Evolutionary conservation across 2,888 invertebrate genomes (phyloP).

Genomic region (Eupeodes luniger): DNA sequence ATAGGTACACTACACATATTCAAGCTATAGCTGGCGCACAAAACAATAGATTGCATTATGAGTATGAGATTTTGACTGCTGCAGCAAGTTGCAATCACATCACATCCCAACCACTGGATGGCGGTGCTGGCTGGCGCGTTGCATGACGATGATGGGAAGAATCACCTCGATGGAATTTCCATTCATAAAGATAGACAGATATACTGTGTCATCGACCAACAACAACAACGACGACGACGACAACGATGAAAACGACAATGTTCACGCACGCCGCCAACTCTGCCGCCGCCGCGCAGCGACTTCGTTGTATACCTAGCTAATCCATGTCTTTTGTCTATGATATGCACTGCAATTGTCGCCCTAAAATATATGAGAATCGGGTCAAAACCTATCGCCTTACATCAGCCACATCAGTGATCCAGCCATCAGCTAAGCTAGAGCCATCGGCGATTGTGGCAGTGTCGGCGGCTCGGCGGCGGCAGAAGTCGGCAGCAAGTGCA

Average conservation of each 20-base stretch:
- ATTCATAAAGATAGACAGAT: constrained; percentile 20
- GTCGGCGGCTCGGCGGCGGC: no score
- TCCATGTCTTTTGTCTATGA: constrained; percentile 14
- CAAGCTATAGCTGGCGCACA: not conserved
- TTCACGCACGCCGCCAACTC: not conserved
- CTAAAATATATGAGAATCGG: constrained; percentile 73
- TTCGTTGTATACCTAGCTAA: not conserved
- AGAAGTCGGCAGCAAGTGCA: constrained; percentile 12
- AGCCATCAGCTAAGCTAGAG: not conserved
- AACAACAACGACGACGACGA: not conserved
- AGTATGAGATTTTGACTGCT: constrained; percentile 19
- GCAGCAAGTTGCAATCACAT: constrained; percentile 9
- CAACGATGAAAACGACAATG: not conserved
- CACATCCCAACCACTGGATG: not conserved
- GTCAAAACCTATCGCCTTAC: constrained; percentile 70
- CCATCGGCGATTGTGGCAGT: no score
- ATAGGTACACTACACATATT: not conserved
- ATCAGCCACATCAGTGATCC: constrained; percentile 28
- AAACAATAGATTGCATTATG: constrained; percentile 66
- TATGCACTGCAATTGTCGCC: constrained; percentile 63
- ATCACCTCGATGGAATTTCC: constrained; percentile 56
- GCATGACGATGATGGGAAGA: constrained; percentile 54
- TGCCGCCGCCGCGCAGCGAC: not conserved
- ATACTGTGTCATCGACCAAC: constrained; percentile 9
- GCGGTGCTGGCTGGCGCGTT: constrained; percentile 28